Base-by-base conservation (phyloP, 2,888 invertebrate genomes). In the Acrobeloides nanus region DNA sequence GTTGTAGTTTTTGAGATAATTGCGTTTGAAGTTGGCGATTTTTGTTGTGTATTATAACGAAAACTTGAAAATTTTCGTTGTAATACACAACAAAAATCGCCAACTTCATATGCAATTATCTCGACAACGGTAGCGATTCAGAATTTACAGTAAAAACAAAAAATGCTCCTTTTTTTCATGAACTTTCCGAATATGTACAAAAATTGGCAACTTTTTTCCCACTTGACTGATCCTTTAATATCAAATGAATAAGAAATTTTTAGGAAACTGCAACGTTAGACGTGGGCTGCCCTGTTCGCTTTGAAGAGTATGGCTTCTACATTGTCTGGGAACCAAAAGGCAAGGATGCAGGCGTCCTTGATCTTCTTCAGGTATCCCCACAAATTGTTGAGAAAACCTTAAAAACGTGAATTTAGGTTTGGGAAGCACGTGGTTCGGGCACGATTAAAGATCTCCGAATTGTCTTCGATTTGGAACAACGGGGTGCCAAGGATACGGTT, bases 281-380 rank as follows among this genome's bases (percentile, higher is more conserved):
- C 54, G 63, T 75, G 17, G 74, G 73, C 48, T 77, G 77, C 49
- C 57, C 68, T 33, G 76, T 79, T 17, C 73, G 74, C 47, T 76
- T 79, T 35, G 79, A 79, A 63, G 77, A 77, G 46, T 75, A 72
- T 69, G 78, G 78, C 8, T 80, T 79, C 72, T 79, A 77, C 64
- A 74, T 79, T 32, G 75, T 75, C 62, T 79, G 78, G 78, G 75
- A 76, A 51, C 74, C 76, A 57, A 78, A 79, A 34, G 77, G 77
- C 45, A 74, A 75, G 90, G 97, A 97, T 74, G 95, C 95, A 40
- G 92, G 95, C 78, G 90, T 95, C 61, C 84, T 97, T 72, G 97
- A 97, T 77, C 79, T 95, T 73, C 92, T 92, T 73, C 93, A 95
- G 83, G 93, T 97, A 67, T 90, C 89, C 78, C 93, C 93, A 77